Base-by-base conservation (phyloP, 2,113 vertebrate species). In the Antechinus flavipes region DNA sequence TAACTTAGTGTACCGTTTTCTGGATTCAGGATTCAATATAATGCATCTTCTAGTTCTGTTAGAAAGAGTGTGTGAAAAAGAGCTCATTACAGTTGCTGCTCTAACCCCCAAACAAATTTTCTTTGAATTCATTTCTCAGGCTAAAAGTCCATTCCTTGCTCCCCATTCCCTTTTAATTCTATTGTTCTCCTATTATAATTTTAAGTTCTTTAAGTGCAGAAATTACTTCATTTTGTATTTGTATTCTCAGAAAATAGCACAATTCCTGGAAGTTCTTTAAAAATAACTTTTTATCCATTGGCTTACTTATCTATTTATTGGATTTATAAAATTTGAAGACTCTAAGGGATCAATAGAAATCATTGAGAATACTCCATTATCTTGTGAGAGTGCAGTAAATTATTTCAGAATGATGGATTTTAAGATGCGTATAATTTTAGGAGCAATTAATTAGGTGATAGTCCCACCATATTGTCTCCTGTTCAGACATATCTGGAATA, bases 241-340 rank as follows among this genome's bases (percentile, higher is more conserved):
- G 68, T n/a, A 35, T 76, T 76, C 35, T 16, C 35, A 76, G 68
- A 3, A 76, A 76, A n/a, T 22, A 76, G 68, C 35, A 76, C 14
- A n/a, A n/a, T 76, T 76, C 4, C 4, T 76, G 68, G 35, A 76
- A n/a, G 68, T 76, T 76, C 61, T 76, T n/a, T 76, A 76, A 76
- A n/a, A 76, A n/a, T n/a, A 22, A n/a, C 19, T 76, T n/a, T 76
- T 76, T 14, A 76, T n/a, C 19, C 0, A 76, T 76, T 76, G 5
- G n/a, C n/a, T 76, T n/a, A 76, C 14, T 76, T 76, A 19, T 76
- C 16, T 35, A n/a, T n/a, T n/a, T 76, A n/a, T 76, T 94, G 5
- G 52, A 90, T 1, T 68, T 89, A 2, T 54, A 91, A 91, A 92
- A 91, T 93, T 46, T 93, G 50, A 94, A 94, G 54, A 89, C 93